Percentiles rank a stretch among this genome's conserved stretches.
phyloP scores from a whole-genome alignment of 2,113 vertebrate species.

The Tragelaphus scriptus region DNA sequence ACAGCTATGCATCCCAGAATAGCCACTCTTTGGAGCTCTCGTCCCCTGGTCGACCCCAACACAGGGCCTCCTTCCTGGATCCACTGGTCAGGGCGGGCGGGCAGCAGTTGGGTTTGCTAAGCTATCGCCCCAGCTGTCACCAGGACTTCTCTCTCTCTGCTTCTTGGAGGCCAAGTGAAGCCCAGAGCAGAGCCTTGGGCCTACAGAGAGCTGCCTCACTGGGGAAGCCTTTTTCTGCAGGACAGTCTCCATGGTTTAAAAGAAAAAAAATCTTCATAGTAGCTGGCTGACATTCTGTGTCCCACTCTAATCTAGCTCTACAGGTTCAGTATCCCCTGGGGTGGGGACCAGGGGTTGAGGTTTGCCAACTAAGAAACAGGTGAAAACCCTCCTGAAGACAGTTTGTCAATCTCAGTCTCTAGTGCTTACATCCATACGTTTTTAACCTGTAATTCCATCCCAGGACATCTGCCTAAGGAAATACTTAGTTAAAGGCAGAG shows the following conservation, averaged over 20 bases:
- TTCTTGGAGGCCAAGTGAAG: background rate
- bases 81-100: background rate
- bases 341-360: background rate
- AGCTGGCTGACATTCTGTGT: background rate
- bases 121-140: background rate
- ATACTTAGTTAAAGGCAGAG: background rate
- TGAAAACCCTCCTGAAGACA: background rate
- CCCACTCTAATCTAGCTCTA: background rate
- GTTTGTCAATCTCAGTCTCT: background rate
- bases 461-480: background rate
- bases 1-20: background rate
- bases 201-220: accelerated
- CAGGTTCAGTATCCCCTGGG: background rate
- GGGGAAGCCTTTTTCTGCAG: background rate
- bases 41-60: background rate
- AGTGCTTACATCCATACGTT: background rate
- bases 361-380: background rate
- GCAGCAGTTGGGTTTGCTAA: background rate
- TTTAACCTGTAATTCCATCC: background rate
- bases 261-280: background rate
- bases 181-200: background rate
- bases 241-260: background rate
- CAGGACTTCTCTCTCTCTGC: background rate
- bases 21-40: background rate
- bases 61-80: background rate